These are phyloP conservation scores for Chaetura pelagica DNA, from an alignment of 2,113 vertebrate species.

Conservation along the genomic window DNA sequence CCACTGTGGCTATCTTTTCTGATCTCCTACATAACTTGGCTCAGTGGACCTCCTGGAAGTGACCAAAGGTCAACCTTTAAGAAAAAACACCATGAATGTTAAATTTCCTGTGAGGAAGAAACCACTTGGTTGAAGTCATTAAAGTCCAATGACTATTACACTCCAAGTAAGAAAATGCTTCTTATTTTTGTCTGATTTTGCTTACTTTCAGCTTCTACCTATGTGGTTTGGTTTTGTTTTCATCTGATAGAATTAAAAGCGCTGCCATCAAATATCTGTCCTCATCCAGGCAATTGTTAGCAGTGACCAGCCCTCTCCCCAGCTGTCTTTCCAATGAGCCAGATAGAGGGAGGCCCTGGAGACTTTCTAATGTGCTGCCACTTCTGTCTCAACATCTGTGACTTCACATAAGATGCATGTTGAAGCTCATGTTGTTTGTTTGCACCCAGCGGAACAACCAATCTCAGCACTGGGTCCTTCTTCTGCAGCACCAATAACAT, in stretches of 20 bases:
- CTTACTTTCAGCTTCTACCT: background rate
- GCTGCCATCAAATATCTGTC: background rate
- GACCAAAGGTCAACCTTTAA: background rate
- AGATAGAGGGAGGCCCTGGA: background rate
- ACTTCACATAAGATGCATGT: rapidly evolving
- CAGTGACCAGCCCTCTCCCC: background rate
- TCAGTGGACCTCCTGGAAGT: background rate
- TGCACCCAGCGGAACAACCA: background rate
- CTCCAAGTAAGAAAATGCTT: background rate
- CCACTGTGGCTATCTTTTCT: background rate
- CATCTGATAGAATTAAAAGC: background rate
- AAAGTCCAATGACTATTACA: background rate
- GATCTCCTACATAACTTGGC: background rate
- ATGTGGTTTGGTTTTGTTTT: background rate
- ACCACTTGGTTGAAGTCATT: background rate
- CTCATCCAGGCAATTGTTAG: background rate
- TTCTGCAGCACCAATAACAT: rapidly evolving
- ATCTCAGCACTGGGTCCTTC: background rate
- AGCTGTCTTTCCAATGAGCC: background rate
- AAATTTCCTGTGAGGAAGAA: background rate
- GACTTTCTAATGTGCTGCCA: background rate
- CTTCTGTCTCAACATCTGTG: background rate
- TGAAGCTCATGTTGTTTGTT: background rate
- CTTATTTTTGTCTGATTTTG: background rate
- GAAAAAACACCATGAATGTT: background rate